A percentile compares a stretch with the other conserved stretches of the same genome.
Conservation (phyloP, 1,140 invertebrate species). For the Drosophila saltans region DNA sequence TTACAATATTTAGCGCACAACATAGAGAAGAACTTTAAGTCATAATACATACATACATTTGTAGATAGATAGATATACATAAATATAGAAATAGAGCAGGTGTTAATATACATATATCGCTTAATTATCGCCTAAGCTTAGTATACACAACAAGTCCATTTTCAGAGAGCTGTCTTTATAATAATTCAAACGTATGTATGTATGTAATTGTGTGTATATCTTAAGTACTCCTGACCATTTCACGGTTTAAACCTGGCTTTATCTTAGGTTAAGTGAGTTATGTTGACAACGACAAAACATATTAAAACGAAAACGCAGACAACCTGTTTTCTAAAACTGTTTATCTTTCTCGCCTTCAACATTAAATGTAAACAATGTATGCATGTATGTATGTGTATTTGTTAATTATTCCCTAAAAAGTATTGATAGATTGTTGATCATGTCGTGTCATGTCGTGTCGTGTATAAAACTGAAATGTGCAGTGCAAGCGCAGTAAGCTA, state of each 20-base stretch:
- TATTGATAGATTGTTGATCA: background rate
- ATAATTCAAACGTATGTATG: too few species aligned
- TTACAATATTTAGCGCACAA: constrained; percentile 13
- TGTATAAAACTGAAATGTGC: background rate
- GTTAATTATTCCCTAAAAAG: background rate
- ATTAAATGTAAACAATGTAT: background rate
- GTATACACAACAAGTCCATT: background rate
- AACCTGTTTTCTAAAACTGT: background rate
- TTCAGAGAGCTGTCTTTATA: background rate
- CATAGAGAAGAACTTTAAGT: background rate
- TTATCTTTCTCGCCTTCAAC: background rate
- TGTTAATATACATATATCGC: constrained; percentile 7
- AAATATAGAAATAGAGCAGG: background rate
- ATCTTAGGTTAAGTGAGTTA: constrained; percentile 3
- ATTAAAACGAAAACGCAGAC: background rate
- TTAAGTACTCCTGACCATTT: too few species aligned
- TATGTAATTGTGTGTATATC: too few species aligned
- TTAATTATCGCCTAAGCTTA: constrained; percentile 11
- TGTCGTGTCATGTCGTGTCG: background rate
- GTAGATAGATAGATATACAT: too few species aligned
- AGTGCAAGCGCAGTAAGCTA: constrained; percentile 7
- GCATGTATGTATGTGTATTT: too few species aligned
- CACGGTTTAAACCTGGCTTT: background rate
- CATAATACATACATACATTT: too few species aligned
- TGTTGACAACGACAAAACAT: background rate